A percentile compares a stretch with the other conserved stretches of the same genome.
Evolutionary conservation across 2,888 invertebrate species (phyloP).

Genomic region (Laothoe populi): DNA sequence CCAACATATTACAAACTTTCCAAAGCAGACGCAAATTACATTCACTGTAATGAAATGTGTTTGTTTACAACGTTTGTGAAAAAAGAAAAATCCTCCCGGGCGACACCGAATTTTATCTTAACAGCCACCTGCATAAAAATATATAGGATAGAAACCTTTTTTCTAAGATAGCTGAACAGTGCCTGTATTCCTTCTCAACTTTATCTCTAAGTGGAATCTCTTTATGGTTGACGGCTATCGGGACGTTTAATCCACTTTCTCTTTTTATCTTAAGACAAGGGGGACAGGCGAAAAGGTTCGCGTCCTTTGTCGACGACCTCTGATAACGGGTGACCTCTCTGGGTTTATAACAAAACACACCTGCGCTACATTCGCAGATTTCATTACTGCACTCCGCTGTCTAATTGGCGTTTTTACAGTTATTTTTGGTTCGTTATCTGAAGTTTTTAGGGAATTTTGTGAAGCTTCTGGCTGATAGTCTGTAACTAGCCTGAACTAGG

Average conservation of each 20-base stretch:
- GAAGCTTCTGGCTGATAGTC: not conserved
- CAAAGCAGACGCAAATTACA: conserved; percentile 16
- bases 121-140: conserved; percentile 54
- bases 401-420: conserved; percentile 23
- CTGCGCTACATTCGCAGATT: conserved; percentile 49
- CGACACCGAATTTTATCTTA: conserved; percentile 48
- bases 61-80: conserved; percentile 27
- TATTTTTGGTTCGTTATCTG: conserved; percentile 14
- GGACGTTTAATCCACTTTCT: conserved; percentile 79
- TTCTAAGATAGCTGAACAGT: conserved; percentile 46
- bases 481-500: not conserved
- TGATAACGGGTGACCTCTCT: conserved; percentile 67
- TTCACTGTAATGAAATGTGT: conserved; percentile 24
- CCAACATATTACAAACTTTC: not conserved
- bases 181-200: conserved; percentile 41
- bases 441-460: conserved; percentile 15
- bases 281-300: conserved; percentile 63
- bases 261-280: conserved; percentile 72
- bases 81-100: conserved; percentile 23
- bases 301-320: conserved; percentile 67
- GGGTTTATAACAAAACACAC: conserved; percentile 73
- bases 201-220: conserved; percentile 66
- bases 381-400: conserved; percentile 9
- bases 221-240: conserved; percentile 73
- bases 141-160: conserved; percentile 51